These are phyloP conservation scores for Microcebus murinus DNA, from an alignment of 2,113 vertebrate species.

Conservation along the genomic window DNA sequence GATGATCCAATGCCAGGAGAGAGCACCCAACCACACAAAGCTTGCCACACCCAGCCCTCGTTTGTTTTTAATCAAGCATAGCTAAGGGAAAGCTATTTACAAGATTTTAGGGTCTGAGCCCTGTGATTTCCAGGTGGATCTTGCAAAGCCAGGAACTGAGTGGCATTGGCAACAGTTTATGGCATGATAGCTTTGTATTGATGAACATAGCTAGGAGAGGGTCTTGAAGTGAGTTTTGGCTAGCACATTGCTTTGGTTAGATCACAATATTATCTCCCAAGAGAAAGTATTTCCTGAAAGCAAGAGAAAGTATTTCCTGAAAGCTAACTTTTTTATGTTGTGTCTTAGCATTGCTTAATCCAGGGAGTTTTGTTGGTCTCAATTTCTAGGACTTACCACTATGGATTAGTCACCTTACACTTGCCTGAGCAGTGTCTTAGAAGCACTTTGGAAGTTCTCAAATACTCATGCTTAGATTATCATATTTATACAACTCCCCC, in stretches of 20 bases:
- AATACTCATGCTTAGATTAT: neutral
- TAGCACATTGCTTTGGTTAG: neutral
- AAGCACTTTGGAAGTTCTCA: neutral
- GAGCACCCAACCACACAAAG: neutral
- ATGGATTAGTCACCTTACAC: neutral
- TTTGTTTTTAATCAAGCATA: constrained; percentile 14
- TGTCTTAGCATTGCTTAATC: neutral
- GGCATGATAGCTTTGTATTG: neutral
- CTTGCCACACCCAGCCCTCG: neutral
- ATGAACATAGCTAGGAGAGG: neutral
- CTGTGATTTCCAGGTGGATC: neutral
- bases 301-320: neutral
- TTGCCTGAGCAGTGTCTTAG: neutral
- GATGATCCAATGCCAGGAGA: neutral
- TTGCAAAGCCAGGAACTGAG: neutral
- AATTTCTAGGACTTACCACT: neutral
- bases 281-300: neutral
- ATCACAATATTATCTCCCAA: neutral
- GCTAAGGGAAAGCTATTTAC: neutral
- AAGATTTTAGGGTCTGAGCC: neutral
- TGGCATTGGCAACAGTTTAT: neutral
- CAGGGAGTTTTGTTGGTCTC: neutral
- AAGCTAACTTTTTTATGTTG: neutral
- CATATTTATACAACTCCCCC: neutral
- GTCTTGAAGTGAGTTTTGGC: neutral